Evolutionary conservation across 1,140 invertebrate species (phyloP), one percentile per base, ranked within the genome.

Genomic region (Ruditapes philippinarum): DNA sequence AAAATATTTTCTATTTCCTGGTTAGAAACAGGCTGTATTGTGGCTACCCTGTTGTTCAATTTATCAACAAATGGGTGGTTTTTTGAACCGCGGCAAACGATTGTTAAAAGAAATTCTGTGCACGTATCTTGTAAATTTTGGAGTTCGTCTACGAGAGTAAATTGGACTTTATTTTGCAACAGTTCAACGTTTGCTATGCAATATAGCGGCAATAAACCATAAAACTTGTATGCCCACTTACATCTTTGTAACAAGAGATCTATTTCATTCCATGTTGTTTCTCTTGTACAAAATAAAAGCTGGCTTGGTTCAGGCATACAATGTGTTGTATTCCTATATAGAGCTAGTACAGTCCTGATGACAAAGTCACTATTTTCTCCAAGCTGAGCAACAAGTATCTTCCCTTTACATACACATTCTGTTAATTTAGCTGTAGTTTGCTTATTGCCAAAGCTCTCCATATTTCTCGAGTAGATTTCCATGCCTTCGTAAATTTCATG

Each of bases 181-280:
- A 76, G 49, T 85, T 92, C 91, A 2, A 92, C 78, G 83, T 92
- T 91, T 65, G 74, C 90, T 54, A 93, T 76, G 60, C 90, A 89
- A 81, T 80, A 92, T 9, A 93, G 51, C 25, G 70, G 49, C 28
- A 14, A 22, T 28, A 12, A 38, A 5, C 19, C 33, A 3, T 62
- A 22, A 45, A n/a, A 68, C 22, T 36, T 17, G 19, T 0, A 19
- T 9, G 49, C n/a, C 51, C 49, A 22, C 0, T 83, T 68, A 81
- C 91, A 90, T 36, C 91, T 65, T 4, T 84, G 57, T 5, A 93
- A 17, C 12, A 92, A 19, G 14, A 93, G 25, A 22, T 65, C 25
- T 28, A 93, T 68, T 62, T 93, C 91, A 49, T 92, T 82, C 70
- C 62, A 79, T 22, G 51, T 49, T 33, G 91, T 92, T 33, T 89